A percentile compares a stretch with the other conserved stretches of the same genome.
These are phyloP conservation scores for Trichopria drosophilae DNA, from an alignment of 2,888 invertebrate species.

Conservation along the genomic window DNA sequence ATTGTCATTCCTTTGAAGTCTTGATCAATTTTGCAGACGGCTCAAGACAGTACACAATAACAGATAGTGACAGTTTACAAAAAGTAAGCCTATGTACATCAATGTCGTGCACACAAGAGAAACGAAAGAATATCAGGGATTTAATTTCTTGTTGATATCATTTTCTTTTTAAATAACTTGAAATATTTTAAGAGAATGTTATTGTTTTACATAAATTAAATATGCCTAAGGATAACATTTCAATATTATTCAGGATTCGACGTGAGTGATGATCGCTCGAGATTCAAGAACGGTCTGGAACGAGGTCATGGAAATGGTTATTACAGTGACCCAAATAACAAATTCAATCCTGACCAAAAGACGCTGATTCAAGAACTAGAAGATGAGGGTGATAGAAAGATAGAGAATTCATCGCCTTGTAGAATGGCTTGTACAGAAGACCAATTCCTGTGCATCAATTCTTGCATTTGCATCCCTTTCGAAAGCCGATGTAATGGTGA, in stretches of 20 bases:
- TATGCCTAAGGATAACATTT: too few species aligned
- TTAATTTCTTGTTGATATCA: too few species aligned
- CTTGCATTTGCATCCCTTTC: conserved; percentile 71
- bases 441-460: conserved; percentile 64
- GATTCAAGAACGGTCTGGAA: conserved; percentile 38
- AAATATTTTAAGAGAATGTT: too few species aligned
- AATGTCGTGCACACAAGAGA: too few species aligned
- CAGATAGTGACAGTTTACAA: too few species aligned
- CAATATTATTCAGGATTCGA: conserved; percentile 32
- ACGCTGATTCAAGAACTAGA: conserved; percentile 40
- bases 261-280: conserved; percentile 38
- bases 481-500: conserved; percentile 60
- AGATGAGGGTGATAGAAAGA: conserved; percentile 39
- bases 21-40: too few species aligned
- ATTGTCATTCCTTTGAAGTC: too few species aligned
- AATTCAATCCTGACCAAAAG: conserved; percentile 37
- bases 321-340: conserved; percentile 30
- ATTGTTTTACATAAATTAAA: too few species aligned
- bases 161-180: too few species aligned
- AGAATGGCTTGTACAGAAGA: conserved; percentile 56
- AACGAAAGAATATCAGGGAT: too few species aligned
- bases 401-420: conserved; percentile 50
- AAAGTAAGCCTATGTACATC: too few species aligned
- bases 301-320: conserved; percentile 42
- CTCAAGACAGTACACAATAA: too few species aligned